Base-by-base conservation (phyloP, 2,113 vertebrate genomes). In the Nanorana parkeri region DNA sequence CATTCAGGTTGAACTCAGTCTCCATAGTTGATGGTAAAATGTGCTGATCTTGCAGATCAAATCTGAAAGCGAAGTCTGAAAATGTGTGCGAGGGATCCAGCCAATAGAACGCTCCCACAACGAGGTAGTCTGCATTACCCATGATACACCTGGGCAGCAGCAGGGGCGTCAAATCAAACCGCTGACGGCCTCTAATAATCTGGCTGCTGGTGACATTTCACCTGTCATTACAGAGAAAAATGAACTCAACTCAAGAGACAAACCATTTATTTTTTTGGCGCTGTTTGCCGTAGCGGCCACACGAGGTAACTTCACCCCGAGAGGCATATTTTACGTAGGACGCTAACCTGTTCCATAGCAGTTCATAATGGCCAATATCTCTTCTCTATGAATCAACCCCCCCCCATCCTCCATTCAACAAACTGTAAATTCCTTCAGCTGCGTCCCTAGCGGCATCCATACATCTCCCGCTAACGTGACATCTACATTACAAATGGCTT, bases 401-500 rank as follows among this genome's bases (percentile, higher is more conserved):
- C 10, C 21, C 58, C 56, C 78, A 4, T 61, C 82, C 17, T 17
- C 58, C 78, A 6, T 61, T 83, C 77, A 85, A 36, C 26, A 71
- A 81, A 4, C 1, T 1, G 32, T 56, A 74, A 84, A 41, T 84
- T 28, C n/a, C 73, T 11, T 24, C 63, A 67, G 23, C 66, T 23
- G 0, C 8, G 51, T 84, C 77, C 52, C 78, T 66, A 8, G 63
- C 2, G 66, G 56, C 79, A 71, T 6, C 29, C n/a, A 29, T 66
- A 58, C 2, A 5, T 28, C 5, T 77, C 5, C 60, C 77, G 41
- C 3, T 71, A 69, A 66, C 54, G 47, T 55, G 55, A 20, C 78
- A 78, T 66, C 81, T 52, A 58, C 15, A n/a, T 55, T 86, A 77
- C 58, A 85, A 84, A 83, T 21, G n/a, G 24, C 5, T 84, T 84